phyloP scores from a whole-genome alignment of 1,140 invertebrate species.

The Nasonia longicornis region DNA sequence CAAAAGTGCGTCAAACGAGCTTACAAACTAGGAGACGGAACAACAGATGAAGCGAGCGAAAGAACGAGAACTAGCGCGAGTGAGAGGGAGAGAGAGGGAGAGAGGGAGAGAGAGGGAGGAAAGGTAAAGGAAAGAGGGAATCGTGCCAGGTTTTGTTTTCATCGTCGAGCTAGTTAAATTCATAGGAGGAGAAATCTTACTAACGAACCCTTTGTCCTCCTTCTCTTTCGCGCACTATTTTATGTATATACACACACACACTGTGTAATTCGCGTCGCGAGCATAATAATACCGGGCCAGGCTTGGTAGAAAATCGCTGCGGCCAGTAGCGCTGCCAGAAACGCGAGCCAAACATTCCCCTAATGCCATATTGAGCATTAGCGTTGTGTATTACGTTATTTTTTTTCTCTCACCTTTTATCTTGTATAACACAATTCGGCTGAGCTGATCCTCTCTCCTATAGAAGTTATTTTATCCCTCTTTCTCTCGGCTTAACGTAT shows the following conservation, averaged over 20 bases:
- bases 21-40: neutral
- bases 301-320: neutral
- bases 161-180: constrained; percentile 42
- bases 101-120: neutral
- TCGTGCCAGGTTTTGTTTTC: constrained; percentile 50
- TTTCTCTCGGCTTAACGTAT: neutral
- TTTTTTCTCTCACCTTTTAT: neutral
- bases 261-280: neutral
- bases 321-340: constrained; percentile 1
- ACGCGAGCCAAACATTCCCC: constrained; percentile 23
- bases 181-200: constrained; percentile 41
- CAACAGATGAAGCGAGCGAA: neutral
- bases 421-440: neutral
- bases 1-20: neutral
- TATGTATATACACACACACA: neutral
- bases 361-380: constrained; percentile 24
- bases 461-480: too few species aligned
- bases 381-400: neutral
- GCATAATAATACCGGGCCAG: constrained; percentile 7
- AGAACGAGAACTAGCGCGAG: neutral
- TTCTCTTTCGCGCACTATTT: constrained; percentile 1
- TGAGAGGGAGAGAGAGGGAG: too few species aligned
- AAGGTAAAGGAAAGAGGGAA: constrained; percentile 36
- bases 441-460: neutral
- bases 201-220: constrained; percentile 46